Base-by-base conservation (phyloP, 2,888 invertebrate species). In the Volucella inflata region DNA sequence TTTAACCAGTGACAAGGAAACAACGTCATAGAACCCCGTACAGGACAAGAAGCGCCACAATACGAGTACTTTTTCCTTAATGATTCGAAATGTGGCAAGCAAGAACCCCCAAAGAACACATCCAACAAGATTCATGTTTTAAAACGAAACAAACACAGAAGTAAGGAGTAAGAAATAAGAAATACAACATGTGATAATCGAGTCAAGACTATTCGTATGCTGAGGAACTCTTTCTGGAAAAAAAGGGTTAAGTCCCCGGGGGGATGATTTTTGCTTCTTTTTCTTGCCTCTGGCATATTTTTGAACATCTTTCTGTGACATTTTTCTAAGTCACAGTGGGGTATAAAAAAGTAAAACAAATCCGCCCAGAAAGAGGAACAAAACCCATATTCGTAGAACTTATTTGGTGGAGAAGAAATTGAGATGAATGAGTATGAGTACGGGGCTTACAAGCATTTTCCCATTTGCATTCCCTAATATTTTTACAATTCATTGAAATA, bases 241-340 rank as follows among this genome's bases (percentile, higher is more conserved):
- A 74, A 78, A 83, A 74, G 68, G 79, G 83, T 83, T 59, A 74
- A 74, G 46, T 59, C 72, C 83, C 83, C 68, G 38, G 30, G 64
- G 83, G 74, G 55, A 78, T 67, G 64, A 6, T 30, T 30, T 30
- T 30, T 30, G 30, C 6, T 30, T 30, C 30, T 30, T 30, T 2
- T 30, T 30, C 30, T 30, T 30, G 30, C 72, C 62, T 46, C 67
- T 72, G 64, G 67, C 65, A 67, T 48, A 59, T 60, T 60, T 48
- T 74, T 51, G 55, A 51, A 68, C 78, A 74, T 83, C 64, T 62
- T 59, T 40, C 4, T 30, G 60, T 64, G 64, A 40, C 68, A 64
- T 83, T 72, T 83, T 65, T 68, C 16, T 11, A 59, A 65, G 71
- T 65, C 44, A 68, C 21, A 62, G 44, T 38, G 30, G 36, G 21